These are phyloP conservation scores for Homarus americanus DNA, from an alignment of 1,140 invertebrate genomes.

Conservation along the genomic window DNA sequence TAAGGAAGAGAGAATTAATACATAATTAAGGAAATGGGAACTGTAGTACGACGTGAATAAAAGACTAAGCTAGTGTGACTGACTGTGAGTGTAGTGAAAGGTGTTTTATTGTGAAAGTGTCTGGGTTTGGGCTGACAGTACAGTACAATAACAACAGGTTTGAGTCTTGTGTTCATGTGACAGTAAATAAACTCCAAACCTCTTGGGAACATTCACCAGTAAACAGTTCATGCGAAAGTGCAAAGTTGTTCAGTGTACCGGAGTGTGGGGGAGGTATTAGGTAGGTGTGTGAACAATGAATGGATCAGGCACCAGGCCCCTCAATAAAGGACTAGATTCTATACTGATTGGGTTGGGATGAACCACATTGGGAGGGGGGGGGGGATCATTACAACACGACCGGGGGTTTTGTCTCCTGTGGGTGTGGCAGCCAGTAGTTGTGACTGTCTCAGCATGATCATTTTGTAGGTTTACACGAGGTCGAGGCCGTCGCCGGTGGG, in stretches of 20 bases:
- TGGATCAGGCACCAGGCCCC: neutral
- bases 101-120: neutral
- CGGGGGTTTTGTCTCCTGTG: too few relatives aligned
- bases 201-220: neutral
- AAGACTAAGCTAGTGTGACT: neutral
- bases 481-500: slow-evolving; percentile 96
- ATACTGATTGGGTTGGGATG: neutral
- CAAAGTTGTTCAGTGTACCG: neutral
- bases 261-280: neutral
- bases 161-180: neutral
- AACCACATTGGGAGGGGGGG: too few relatives aligned
- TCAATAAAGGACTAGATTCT: neutral
- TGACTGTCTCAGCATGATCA: neutral
- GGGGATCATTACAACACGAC: too few relatives aligned
- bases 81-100: neutral
- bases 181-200: neutral
- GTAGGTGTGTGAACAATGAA: neutral
- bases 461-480: slow-evolving; percentile 76
- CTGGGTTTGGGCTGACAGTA: neutral
- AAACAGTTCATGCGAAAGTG: neutral
- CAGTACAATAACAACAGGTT: neutral
- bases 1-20: too few relatives aligned
- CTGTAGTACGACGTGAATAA: too few relatives aligned
- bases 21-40: too few relatives aligned
- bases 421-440: neutral